These are phyloP conservation scores for Melieria crassipennis DNA, from an alignment of 2,888 invertebrate genomes.

Conservation along the genomic window DNA sequence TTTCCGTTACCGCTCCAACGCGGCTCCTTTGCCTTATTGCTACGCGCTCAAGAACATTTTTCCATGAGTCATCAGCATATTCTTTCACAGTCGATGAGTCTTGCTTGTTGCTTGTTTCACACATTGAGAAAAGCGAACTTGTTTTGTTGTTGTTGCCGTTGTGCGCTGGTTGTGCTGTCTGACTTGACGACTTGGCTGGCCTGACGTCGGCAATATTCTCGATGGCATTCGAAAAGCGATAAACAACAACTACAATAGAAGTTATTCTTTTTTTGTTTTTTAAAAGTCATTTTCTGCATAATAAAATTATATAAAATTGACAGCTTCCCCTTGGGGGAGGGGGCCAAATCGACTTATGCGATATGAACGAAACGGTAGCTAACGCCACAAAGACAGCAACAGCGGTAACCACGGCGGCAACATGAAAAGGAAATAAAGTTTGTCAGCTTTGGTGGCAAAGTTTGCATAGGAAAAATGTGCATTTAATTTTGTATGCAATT, in stretches of 20 bases:
- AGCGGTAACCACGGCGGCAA: background rate
- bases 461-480: background rate
- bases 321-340: conserved; percentile 7
- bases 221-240: too few species aligned
- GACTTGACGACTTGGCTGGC: too few species aligned
- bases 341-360: background rate
- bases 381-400: background rate
- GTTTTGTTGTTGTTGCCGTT: too few species aligned
- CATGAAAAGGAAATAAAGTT: conserved; percentile 1
- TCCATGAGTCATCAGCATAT: conserved; percentile 13
- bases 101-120: too few species aligned
- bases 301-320: conserved; percentile 30
- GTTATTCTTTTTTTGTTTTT: conserved; percentile 12
- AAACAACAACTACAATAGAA: too few species aligned
- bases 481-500: background rate
- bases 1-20: background rate
- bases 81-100: too few species aligned
- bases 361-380: background rate
- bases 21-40: too few species aligned
- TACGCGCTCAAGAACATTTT: background rate
- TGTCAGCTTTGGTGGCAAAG: background rate
- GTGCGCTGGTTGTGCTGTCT: too few species aligned
- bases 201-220: too few species aligned
- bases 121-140: too few species aligned
- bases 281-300: conserved; percentile 27